These are phyloP conservation scores for Morelia viridis DNA, from an alignment of 2,797 vertebrate genomes.

Conservation along the genomic window DNA sequence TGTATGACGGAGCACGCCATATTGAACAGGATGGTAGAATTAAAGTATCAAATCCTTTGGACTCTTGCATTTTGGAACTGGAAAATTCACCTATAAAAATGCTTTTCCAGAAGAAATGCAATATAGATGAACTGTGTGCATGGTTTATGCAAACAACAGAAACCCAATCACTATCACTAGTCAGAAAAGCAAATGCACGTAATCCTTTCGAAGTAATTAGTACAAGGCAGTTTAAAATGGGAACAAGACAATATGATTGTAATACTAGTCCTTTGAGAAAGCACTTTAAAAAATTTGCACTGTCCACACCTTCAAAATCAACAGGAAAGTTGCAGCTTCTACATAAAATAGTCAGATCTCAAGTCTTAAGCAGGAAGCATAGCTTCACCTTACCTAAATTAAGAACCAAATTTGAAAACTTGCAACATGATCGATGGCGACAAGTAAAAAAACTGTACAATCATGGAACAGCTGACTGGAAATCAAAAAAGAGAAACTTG, in stretches of 20 bases:
- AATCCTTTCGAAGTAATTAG: conserved; percentile 86
- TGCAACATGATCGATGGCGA: conserved; percentile 67
- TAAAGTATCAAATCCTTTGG: conserved; percentile 68
- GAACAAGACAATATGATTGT: conserved; percentile 76
- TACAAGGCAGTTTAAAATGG: conserved; percentile 78
- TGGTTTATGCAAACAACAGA: conserved; percentile 99
- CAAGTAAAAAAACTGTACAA: conserved; percentile 65
- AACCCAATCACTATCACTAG: conserved; percentile 91
- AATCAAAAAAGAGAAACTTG: conserved; percentile 72
- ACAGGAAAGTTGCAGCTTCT: conserved; percentile 79
- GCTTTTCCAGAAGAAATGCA: conserved; percentile 91
- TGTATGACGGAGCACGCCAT: conserved; percentile 63
- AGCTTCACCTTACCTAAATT: conserved; percentile 71
- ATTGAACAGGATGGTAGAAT: conserved; percentile 58
- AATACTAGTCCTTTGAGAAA: conserved; percentile 87
- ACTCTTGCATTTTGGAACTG: conserved; percentile 73
- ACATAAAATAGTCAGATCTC: conserved; percentile 74
- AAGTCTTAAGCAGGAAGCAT: conserved; percentile 72
- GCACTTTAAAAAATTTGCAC: conserved; percentile 95
- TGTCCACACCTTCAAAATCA: conserved; percentile 88
- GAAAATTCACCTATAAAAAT: conserved; percentile 85
- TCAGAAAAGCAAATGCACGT: conserved; percentile 89
- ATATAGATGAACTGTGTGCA: conserved; percentile 86
- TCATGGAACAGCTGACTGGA: conserved; percentile 63
- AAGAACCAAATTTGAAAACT: conserved; percentile 72